Evolutionary conservation across 2,797 vertebrate genomes (phyloP), one percentile per base, ranked within the genome.

Genomic region (Phylloscopus collybita): DNA sequence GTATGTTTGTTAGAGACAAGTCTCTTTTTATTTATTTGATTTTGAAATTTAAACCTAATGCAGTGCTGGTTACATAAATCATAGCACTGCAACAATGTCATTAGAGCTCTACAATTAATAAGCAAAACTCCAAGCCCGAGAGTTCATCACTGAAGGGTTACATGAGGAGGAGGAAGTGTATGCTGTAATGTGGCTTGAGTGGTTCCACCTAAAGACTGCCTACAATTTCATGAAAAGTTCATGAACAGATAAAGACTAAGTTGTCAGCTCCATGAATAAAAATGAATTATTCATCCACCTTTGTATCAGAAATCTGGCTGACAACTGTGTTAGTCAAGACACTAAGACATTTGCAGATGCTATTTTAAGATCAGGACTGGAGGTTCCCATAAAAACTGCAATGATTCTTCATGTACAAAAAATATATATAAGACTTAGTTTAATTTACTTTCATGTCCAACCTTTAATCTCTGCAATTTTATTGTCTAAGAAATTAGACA

Each of bases 231-330:
- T 74, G 32, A 81, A 73, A 88, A 70, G 61, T 86, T 90, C 89
- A 67, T 49, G 73, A 71, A 74, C 13, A 73, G 64, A 65, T 73
- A 91, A 81, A 66, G 73, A 36, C 53, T 25, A 45, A 76, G 72
- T 53, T 65, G 34, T 61, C 75, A 64, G 21, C 51, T 51, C 16
- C 7, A 32, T 57, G n/a, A 90, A 70, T 73, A 80, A 71, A 51
- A 92, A 76, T 80, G 19, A 88, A 92, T 86, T 92, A 93, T 91
- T 91, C 38, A 80, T 84, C 32, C 25, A 54, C 12, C 10, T 89
- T 67, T 73, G 44, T n/a, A 69, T 75, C 0, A 0, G 29, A 81
- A 86, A 62, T 86, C n/a, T 82, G 51, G 30, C 13, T 82, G 69
- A 50, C 62, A 84, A 38, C 27, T 29, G 10, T 73, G 29, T 66